Evolutionary conservation across 1,140 invertebrate species (phyloP).

Genomic region (Maconellicoccus hirsutus): DNA sequence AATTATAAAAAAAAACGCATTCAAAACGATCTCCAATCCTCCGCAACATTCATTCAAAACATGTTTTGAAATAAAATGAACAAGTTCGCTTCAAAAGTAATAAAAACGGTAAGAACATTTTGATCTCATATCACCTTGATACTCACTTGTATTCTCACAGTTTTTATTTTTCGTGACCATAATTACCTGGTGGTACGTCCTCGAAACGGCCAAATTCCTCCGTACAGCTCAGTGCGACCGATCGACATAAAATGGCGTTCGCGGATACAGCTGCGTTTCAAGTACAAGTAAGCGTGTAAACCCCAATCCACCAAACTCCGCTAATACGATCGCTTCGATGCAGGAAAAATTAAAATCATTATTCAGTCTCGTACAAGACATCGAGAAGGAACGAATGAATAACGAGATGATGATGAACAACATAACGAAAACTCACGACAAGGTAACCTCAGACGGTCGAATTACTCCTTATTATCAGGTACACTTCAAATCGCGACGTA

Average conservation of each 20-base stretch:
- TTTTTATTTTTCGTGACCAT: background rate
- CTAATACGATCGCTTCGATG: too few relatives aligned
- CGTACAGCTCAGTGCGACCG: background rate
- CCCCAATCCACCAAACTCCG: too few relatives aligned
- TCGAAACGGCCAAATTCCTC: background rate
- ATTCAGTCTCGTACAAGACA: conserved; percentile 37
- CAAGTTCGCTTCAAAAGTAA: background rate
- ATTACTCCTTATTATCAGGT: conserved; percentile 44
- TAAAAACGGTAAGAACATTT: background rate
- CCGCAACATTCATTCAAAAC: too few relatives aligned
- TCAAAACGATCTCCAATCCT: too few relatives aligned
- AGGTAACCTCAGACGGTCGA: conserved; percentile 55
- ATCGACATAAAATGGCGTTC: background rate
- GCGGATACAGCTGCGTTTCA: background rate
- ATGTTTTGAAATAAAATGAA: background rate
- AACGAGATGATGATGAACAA: conserved; percentile 68
- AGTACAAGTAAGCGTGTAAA: background rate
- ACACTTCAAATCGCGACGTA: conserved; percentile 22
- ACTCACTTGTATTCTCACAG: background rate
- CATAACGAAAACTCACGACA: conserved; percentile 66
- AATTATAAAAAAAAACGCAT: too few relatives aligned
- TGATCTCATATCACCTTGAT: background rate
- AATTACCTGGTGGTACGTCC: background rate
- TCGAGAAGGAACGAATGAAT: conserved; percentile 61
- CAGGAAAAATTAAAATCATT: conserved; percentile 12